Evolutionary conservation across 2,888 invertebrate species (phyloP), one percentile per base, ranked within the genome.

Genomic region (Cephus runcator): DNA sequence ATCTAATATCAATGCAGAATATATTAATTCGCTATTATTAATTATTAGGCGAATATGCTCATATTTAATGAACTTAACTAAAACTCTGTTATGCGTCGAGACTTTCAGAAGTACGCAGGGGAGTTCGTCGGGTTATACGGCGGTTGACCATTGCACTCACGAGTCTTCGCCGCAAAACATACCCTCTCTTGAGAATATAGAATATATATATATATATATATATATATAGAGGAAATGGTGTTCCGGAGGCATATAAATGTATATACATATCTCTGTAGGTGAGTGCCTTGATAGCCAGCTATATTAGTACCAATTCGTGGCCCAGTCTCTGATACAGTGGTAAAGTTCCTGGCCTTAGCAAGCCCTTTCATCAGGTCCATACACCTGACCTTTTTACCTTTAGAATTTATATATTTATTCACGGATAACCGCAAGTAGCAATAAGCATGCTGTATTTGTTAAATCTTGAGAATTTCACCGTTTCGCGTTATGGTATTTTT

Each of bases 81-180:
- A 23, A 56, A 9, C 9, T 56, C 23, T 56, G 56, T 56, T 56
- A 56, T 23, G 56, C 23, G 56, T 56, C 0, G 56, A 23, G 23
- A 56, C 56, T 56, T 56, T 56, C 9, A 9, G 23, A 56, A 23
- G 56, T 56, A 56, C 56, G 56, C 23, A 23, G 23, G 23, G 15
- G 9, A 23, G 23, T 23, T 56, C 56, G 56, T 56, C 23, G 75
- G 73, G 69, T 77, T 78, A 81, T 83, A 83, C 80, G 82, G 82
- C 79, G 85, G 86, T 86, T 85, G 85, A 85, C 85, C 82, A 79
- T 86, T 79, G 82, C 84, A 76, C 84, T 83, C 80, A 79, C 82
- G 81, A 79, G 76, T 75, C 69, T 69, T 75, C n/a, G 87, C 81
- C 84, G 78, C 83, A 83, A 81, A 84, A 80, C 80, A 81, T 82